Conservation (phyloP, 1,140 invertebrate species). For the Mamestra configurata region DNA sequence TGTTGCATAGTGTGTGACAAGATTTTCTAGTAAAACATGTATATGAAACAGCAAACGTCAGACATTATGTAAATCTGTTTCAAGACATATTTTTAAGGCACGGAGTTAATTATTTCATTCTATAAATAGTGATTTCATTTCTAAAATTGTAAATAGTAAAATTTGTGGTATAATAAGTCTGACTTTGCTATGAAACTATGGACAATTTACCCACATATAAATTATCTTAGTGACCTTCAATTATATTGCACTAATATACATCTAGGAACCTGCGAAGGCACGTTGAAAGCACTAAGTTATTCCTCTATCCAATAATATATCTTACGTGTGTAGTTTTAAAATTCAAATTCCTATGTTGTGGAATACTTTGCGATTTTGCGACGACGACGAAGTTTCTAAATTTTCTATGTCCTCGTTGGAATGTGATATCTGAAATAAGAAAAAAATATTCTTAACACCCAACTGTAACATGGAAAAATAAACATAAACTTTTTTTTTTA, state of each 20-base stretch:
- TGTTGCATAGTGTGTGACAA: not conserved
- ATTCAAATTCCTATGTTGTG: conserved; percentile 25
- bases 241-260: conserved; percentile 74
- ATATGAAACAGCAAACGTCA: not conserved
- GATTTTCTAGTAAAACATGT: not conserved
- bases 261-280: conserved; percentile 74
- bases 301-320: conserved; percentile 37
- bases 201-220: not conserved
- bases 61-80: not conserved
- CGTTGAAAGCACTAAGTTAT: conserved; percentile 75
- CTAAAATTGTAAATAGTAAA: not conserved
- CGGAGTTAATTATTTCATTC: not conserved
- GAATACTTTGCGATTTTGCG: conserved; percentile 48
- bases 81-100: conserved; percentile 1
- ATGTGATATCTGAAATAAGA: conserved; percentile 44
- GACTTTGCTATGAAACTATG: conserved; percentile 22
- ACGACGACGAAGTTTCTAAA: conserved; percentile 31
- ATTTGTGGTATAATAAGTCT: not conserved
- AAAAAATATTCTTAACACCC: not conserved
- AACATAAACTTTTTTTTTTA: too few species aligned
- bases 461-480: too few species aligned
- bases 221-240: conserved; percentile 55
- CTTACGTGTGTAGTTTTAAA: conserved; percentile 36
- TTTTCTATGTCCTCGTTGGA: conserved; percentile 24
- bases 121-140: conserved; percentile 7